phyloP scores from a whole-genome alignment of 2,113 vertebrate genomes.

The Tympanuchus pallidicinctus region DNA sequence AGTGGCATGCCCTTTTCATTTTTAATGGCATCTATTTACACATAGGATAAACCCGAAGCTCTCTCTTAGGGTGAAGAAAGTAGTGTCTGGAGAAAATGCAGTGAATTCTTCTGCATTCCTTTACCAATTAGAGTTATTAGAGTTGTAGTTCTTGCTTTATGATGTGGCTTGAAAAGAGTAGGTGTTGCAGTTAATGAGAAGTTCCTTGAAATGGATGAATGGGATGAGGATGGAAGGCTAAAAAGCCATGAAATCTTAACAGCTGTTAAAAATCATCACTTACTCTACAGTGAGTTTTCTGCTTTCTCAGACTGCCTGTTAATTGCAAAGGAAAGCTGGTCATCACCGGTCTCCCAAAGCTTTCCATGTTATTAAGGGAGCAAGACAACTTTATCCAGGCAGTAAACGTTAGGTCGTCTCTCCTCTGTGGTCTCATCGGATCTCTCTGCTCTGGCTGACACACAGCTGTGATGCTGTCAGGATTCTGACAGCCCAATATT shows the following conservation, averaged over 20 bases:
- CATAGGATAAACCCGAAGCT: not conserved
- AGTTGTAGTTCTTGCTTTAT: not conserved
- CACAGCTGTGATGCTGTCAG: not conserved
- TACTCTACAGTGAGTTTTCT: constrained; percentile 3
- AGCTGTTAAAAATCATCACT: constrained; percentile 8
- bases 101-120: not conserved
- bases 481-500: constrained; percentile 3
- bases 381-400: constrained; percentile 37
- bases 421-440: not conserved
- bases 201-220: not conserved
- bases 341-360: not conserved
- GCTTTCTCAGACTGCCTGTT: not conserved
- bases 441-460: not conserved
- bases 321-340: not conserved
- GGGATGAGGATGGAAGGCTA: not conserved
- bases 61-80: not conserved
- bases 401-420: not conserved
- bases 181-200: not conserved
- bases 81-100: not conserved
- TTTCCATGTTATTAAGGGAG: not conserved
- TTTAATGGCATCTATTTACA: not conserved
- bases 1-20: not conserved
- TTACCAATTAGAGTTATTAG: not conserved
- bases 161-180: not conserved
- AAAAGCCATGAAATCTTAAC: not conserved